These are phyloP conservation scores for Elachura formosa DNA, from an alignment of 2,113 vertebrate species.

Conservation along the genomic window DNA sequence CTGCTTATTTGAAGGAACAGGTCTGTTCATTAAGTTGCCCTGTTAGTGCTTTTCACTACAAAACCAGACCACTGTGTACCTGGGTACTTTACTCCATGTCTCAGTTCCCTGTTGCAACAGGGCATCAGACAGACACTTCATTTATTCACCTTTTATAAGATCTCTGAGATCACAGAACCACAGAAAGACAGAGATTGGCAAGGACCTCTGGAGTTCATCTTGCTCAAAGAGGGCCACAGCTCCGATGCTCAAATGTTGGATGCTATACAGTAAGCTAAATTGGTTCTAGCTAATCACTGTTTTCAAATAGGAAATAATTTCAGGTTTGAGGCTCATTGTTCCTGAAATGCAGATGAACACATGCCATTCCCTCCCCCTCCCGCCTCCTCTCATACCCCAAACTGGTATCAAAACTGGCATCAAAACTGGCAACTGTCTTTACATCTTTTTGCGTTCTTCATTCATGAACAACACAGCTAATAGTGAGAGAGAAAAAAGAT, in stretches of 20 bases:
- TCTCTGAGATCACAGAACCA: background rate
- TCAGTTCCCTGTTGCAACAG: background rate
- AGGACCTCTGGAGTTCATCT: background rate
- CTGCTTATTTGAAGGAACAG: background rate
- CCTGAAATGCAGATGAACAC: background rate
- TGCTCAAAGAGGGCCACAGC: background rate
- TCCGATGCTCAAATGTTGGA: background rate
- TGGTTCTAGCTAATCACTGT: background rate
- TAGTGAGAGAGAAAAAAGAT: background rate
- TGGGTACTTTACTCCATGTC: background rate
- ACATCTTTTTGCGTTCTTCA: background rate
- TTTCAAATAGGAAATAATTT: conserved; percentile 36
- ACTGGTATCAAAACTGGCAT: conserved; percentile 16
- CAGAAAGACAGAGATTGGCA: background rate
- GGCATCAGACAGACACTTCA: background rate
- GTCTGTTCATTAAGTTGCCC: background rate
- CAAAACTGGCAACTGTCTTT: background rate
- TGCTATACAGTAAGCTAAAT: background rate
- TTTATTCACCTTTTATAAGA: background rate
- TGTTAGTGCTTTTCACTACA: background rate
- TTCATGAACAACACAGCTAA: background rate
- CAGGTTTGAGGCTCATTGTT: conserved; percentile 15
- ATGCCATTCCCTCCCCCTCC: conserved; percentile 8
- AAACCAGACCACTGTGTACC: background rate
- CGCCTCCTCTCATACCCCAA: conserved; percentile 6